Evolutionary conservation across 1,140 invertebrate genomes (phyloP).

Genomic region (Drosophila teissieri): DNA sequence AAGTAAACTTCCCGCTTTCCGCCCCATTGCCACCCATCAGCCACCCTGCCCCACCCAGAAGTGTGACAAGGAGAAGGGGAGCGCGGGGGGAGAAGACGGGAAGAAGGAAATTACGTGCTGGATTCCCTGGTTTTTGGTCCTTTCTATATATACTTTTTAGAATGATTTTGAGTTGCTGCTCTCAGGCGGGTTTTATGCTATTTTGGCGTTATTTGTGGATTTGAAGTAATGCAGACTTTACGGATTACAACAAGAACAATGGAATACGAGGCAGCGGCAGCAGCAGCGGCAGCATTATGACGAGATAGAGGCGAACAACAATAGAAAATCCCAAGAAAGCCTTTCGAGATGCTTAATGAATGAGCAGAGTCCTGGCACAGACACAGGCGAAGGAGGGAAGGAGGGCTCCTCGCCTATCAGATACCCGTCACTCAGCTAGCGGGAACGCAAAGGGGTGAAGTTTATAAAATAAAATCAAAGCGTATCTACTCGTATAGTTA

Average conservation of each 20-base stretch:
- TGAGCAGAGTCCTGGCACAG: slow-evolving; percentile 30
- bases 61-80: slow-evolving; percentile 13
- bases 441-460: too few species aligned
- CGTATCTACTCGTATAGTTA: too few species aligned
- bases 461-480: too few species aligned
- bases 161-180: too few species aligned
- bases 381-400: neutral
- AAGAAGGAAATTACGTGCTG: slow-evolving; percentile 75
- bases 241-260: slow-evolving; percentile 65
- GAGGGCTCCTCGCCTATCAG: neutral
- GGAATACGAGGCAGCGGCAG: slow-evolving; percentile 10
- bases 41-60: slow-evolving; percentile 10
- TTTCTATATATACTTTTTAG: slow-evolving; percentile 25
- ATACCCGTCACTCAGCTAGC: too few species aligned
- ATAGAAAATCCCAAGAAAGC: slow-evolving; percentile 42
- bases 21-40: neutral
- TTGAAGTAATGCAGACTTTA: slow-evolving; percentile 80
- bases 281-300: slow-evolving; percentile 8
- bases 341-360: slow-evolving; percentile 48
- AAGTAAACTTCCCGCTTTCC: slow-evolving; percentile 69
- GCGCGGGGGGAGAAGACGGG: slow-evolving; percentile 22
- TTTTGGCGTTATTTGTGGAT: slow-evolving; percentile 52
- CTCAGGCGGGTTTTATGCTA: neutral
- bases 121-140: slow-evolving; percentile 30
- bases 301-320: slow-evolving; percentile 29